Base-by-base conservation (phyloP, 1,140 invertebrate genomes). In the Drosophila varians region DNA sequence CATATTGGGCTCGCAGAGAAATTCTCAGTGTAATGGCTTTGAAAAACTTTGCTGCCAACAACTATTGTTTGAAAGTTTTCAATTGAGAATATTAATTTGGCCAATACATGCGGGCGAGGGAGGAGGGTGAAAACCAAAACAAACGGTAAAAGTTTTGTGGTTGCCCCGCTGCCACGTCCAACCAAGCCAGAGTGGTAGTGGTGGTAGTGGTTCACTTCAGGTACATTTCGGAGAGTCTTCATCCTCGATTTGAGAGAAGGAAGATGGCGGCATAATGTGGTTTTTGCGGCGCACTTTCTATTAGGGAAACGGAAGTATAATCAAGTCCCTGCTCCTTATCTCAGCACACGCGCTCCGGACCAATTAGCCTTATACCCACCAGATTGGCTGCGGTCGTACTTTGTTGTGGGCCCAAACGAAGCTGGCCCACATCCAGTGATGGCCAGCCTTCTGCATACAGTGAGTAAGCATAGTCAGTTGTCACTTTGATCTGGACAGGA, bases 51-150 rank as follows among this genome's bases (percentile, higher is more conserved):
- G 43, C 52, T 51, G 23, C 48, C 61, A 68, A 40, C 76, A 86
- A 87, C 82, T 87, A 86, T 86, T 86, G 82, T 86, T 86, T 66
- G 77, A 86, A 86, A 86, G 73, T 86, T 86, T 86, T 77, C 77
- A 86, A 86, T 86, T 80, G 82, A 86, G 82, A 87, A 88, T 88
- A 87, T 87, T 87, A 87, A 87, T 87, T 87, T 88, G 83, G 83
- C 80, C 82, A 88, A 87, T 87, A 87, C 77, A 87, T 82, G 74
- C 88, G 77, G 82, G 77, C 61, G 47, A 75, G 53, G 68, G 55
- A 56, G 62, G 61, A 43, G 46, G 42, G 51, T 65, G 66, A 53
- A 80, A 80, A 69, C 57, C 61, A 58, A 84, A 80, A 76, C 66
- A 80, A 84, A 74, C 64, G 77, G 58, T 87, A 88, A 82, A 87